Base-by-base conservation (phyloP, 2,888 invertebrate genomes). In the Hydroisotoma schaefferi region DNA sequence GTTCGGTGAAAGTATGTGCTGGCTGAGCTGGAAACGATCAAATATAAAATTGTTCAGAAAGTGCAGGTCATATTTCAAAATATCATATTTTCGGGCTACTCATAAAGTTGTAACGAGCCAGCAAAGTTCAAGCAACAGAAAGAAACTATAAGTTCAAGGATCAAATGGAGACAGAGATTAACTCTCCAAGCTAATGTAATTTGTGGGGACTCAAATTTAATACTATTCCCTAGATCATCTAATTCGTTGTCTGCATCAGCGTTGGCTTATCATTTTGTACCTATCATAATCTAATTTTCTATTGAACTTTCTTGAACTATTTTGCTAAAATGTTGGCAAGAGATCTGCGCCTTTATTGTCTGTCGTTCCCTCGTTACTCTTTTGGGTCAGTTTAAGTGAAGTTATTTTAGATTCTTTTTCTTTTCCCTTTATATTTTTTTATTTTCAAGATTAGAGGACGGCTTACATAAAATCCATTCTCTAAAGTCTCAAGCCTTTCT, bases 391-490 rank as follows among this genome's bases (percentile, higher is more conserved):
- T n/a, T 27, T 18, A 23, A 49, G 49, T 25, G 49, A 49, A 49
- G 49, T 49, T 28, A 49, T n/a, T n/a, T n/a, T n/a, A n/a, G n/a
- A n/a, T 49, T n/a, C 49, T 49, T 49, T n/a, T 27, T 57, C 28
- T 46, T 43, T 46, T 55, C 55, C 29, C 43, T 54, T 54, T 40
- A 38, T 52, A 38, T 52, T 38, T 38, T 37, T 52, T 38, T 25
- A 25, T 27, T 37, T 52, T 38, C 52, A 38, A 25, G 37, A 38
- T 40, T 54, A 29, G 29, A 55, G 25, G 46, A 46, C 33, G 44
- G 33, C 46, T 29, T 33, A 44, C 26, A 37, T 59, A 27, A 52
- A 46, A 26, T 38, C 18, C 20, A 26, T 27, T 29, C 47, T 49
- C 59, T 51, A 54, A 25, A 46, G 38, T 26, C 55, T 40, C 49